Percentiles rank a stretch among this genome's conserved stretches.
Evolutionary conservation across 1,140 invertebrate genomes (phyloP).

Genomic region (Araneus ventricosus): DNA sequence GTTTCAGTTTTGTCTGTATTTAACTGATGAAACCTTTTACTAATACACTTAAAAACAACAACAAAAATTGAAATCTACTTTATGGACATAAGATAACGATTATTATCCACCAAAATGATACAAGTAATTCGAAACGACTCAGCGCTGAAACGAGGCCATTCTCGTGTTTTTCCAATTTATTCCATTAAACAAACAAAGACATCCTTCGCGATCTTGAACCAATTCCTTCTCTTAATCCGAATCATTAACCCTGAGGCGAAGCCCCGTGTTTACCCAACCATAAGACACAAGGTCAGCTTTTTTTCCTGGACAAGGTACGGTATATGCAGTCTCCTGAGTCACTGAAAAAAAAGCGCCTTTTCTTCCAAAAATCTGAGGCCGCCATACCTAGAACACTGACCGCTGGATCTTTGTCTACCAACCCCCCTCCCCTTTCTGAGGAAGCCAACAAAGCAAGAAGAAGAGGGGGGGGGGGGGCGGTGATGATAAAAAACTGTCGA

Average conservation of each 20-base stretch:
- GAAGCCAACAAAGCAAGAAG: constrained; percentile 19
- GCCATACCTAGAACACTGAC: constrained; percentile 40
- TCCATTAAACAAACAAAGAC: constrained; percentile 37
- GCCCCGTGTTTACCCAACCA: constrained; percentile 38
- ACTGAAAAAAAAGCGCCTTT: not conserved
- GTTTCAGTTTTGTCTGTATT: too few relatives aligned
- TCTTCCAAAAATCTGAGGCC: not conserved
- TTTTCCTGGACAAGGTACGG: constrained; percentile 3
- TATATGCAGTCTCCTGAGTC: not conserved
- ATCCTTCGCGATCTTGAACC: constrained; percentile 38
- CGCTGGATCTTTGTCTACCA: not conserved
- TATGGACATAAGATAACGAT: too few relatives aligned
- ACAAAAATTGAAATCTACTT: too few relatives aligned
- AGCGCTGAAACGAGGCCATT: not conserved
- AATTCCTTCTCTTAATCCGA: constrained; percentile 53
- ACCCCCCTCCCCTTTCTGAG: not conserved
- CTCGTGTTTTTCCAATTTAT: not conserved
- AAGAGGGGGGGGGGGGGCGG: too few relatives aligned
- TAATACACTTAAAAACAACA: too few relatives aligned
- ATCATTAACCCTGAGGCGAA: constrained; percentile 53
- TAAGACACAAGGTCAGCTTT: constrained; percentile 60
- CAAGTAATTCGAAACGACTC: too few relatives aligned
- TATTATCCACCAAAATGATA: too few relatives aligned
- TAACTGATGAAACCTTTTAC: too few relatives aligned
- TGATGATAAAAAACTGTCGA: not conserved